phyloP scores from a whole-genome alignment of 1,140 invertebrate species.

The Tenebrio molitor region DNA sequence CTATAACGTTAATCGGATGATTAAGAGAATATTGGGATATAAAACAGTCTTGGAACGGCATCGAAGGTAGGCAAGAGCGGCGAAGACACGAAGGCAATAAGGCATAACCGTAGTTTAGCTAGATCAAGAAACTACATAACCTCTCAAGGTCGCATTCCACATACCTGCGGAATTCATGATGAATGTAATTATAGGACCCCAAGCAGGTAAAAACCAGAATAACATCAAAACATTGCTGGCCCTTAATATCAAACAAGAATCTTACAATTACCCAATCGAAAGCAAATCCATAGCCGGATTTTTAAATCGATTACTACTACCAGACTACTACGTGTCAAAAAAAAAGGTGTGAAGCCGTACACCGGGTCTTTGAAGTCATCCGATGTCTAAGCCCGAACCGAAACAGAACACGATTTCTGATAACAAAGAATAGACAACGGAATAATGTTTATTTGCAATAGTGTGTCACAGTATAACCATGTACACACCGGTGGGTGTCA shows the following conservation, averaged over 20 bases:
- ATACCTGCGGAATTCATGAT: slow-evolving; percentile 54
- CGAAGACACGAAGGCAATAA: slow-evolving; percentile 49
- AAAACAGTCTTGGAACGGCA: slow-evolving; percentile 16
- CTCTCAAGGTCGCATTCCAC: slow-evolving; percentile 55
- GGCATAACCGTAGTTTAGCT: slow-evolving; percentile 55
- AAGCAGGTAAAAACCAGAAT: slow-evolving; percentile 44
- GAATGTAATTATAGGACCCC: slow-evolving; percentile 51
- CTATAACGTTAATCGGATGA: neutral
- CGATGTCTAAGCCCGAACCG: neutral
- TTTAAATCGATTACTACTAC: neutral
- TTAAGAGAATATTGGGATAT: slow-evolving; percentile 11
- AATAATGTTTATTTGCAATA: slow-evolving; percentile 13
- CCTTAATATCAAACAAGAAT: slow-evolving; percentile 18
- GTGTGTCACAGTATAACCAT: slow-evolving; percentile 20
- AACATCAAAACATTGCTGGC: slow-evolving; percentile 32
- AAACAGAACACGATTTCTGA: slow-evolving; percentile 3
- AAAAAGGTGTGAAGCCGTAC: too few species aligned
- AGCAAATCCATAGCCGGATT: too few species aligned
- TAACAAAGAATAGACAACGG: neutral
- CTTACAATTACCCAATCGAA: slow-evolving; percentile 8
- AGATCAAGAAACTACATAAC: slow-evolving; percentile 57
- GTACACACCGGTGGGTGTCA: slow-evolving; percentile 30
- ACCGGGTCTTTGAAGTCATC: too few species aligned
- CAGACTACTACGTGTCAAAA: neutral
- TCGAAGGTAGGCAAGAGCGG: slow-evolving; percentile 29